Percentiles rank a stretch among this genome's conserved stretches.
These are phyloP conservation scores for Coryphaenoides rupestris DNA, from an alignment of 2,113 vertebrate genomes.

Conservation along the genomic window DNA sequence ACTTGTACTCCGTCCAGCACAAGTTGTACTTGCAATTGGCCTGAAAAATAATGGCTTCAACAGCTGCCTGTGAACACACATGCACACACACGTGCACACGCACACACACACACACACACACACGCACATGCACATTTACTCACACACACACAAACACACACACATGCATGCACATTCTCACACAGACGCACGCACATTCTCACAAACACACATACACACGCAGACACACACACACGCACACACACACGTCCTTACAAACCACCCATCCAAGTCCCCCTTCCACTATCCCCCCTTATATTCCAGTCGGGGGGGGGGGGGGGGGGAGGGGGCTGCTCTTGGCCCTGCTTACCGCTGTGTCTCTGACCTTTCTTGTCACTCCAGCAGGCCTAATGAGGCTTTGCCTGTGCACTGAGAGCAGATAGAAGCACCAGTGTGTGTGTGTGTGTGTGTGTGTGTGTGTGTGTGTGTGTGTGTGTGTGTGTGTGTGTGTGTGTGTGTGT, in stretches of 20 bases:
- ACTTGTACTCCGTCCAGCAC: no score
- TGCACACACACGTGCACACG: no score
- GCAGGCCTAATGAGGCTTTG: constrained; percentile 10
- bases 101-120: neutral
- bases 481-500: neutral
- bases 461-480: neutral
- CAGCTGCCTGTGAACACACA: no score
- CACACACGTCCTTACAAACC: neutral
- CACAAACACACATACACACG: neutral
- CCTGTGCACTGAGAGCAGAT: no score
- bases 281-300: neutral
- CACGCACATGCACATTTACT: neutral
- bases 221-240: no score
- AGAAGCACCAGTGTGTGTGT: neutral
- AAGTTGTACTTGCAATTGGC: neutral
- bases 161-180: neutral
- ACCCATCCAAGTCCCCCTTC: neutral
- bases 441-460: neutral
- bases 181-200: neutral
- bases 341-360: neutral
- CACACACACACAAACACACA: neutral
- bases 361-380: neutral
- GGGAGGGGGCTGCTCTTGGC: neutral
- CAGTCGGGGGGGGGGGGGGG: neutral
- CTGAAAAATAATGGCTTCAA: neutral